These are phyloP conservation scores for Macrobrachium nipponense DNA, from an alignment of 1,140 invertebrate genomes.

Conservation along the genomic window DNA sequence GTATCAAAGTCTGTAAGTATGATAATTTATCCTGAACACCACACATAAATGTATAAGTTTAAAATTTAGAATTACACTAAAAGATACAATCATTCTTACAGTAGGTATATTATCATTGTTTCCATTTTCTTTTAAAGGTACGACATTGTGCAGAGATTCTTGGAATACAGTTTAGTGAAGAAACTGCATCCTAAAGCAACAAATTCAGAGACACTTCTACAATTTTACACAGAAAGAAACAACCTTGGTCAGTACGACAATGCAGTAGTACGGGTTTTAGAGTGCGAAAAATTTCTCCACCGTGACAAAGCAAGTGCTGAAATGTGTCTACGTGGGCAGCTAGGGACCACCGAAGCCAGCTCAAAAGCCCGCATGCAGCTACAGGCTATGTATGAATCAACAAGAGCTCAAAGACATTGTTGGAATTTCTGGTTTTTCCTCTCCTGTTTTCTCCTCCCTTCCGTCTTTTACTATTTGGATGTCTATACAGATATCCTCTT, in stretches of 20 bases:
- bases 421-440: slow-evolving; percentile 65
- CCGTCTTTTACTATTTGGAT: slow-evolving; percentile 63
- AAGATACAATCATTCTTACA: no score
- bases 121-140: slow-evolving; percentile 45
- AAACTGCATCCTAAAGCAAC: slow-evolving; percentile 63
- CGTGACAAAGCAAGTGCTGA: slow-evolving; percentile 55
- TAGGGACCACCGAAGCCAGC: slow-evolving; percentile 62
- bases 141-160: slow-evolving; percentile 63
- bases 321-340: slow-evolving; percentile 62
- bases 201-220: slow-evolving; percentile 60
- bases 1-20: no score
- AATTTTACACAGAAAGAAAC: slow-evolving; percentile 63
- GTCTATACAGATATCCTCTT: slow-evolving; percentile 63
- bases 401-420: slow-evolving; percentile 60
- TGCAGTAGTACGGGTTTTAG: slow-evolving; percentile 62
- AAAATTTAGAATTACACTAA: no score
- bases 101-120: background rate
- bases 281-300: slow-evolving; percentile 61
- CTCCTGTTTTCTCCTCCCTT: slow-evolving; percentile 63
- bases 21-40: no score
- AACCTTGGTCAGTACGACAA: slow-evolving; percentile 64
- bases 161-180: slow-evolving; percentile 63
- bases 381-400: slow-evolving; percentile 64
- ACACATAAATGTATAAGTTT: no score
- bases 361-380: slow-evolving; percentile 60